Evolutionary conservation across 2,888 invertebrate species (phyloP).

Genomic region (Deilephila elpenor): DNA sequence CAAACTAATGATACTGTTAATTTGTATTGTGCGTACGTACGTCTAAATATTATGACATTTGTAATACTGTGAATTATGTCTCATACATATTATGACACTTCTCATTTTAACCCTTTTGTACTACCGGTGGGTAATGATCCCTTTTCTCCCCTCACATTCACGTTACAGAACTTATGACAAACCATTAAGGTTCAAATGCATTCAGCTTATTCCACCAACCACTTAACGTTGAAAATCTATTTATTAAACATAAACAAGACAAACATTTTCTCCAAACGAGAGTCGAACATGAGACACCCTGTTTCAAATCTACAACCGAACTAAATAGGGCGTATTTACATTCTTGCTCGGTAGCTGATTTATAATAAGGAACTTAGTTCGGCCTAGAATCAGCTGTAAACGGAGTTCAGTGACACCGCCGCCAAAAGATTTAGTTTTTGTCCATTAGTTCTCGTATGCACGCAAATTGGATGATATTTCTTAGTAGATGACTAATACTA

Average conservation of each 20-base stretch:
- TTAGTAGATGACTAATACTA: neutral
- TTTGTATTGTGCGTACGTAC: too few relatives aligned
- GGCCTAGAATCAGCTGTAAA: slow-evolving; percentile 18
- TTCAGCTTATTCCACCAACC: too few relatives aligned
- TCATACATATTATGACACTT: too few relatives aligned
- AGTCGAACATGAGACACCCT: neutral
- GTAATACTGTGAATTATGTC: too few relatives aligned
- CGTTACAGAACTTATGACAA: too few relatives aligned
- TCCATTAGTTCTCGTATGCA: neutral
- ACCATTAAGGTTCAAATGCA: too few relatives aligned
- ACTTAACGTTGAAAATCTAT: neutral
- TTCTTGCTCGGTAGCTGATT: slow-evolving; percentile 20
- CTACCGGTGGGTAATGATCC: too few relatives aligned
- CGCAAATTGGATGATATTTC: neutral
- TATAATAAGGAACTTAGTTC: slow-evolving; percentile 21
- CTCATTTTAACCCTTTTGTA: too few relatives aligned
- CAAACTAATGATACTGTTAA: too few relatives aligned
- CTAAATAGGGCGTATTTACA: slow-evolving; percentile 23
- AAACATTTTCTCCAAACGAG: neutral
- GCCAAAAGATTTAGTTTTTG: slow-evolving; percentile 12
- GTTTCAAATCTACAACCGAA: neutral
- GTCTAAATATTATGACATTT: too few relatives aligned
- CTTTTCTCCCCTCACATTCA: too few relatives aligned
- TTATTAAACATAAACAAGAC: neutral
- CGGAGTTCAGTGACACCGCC: slow-evolving; percentile 5